Percentiles rank a stretch among this genome's conserved stretches.
These are phyloP conservation scores for Loris lydekkerianus DNA, from an alignment of 2,797 vertebrate genomes.

Conservation along the genomic window DNA sequence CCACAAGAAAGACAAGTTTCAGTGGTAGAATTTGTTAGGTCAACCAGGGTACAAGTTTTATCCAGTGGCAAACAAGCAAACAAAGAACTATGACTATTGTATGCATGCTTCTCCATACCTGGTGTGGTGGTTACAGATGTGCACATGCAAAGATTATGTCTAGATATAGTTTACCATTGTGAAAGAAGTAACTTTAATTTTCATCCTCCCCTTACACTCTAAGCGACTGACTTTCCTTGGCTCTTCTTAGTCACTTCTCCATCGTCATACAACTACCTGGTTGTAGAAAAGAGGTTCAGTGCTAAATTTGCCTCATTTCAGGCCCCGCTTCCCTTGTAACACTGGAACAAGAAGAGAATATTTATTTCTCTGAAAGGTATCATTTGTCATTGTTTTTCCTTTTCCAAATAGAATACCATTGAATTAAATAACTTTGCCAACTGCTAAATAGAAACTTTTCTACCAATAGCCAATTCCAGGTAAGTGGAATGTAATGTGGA, in stretches of 20 bases:
- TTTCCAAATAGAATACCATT: constrained; percentile 51
- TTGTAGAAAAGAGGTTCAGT: neutral
- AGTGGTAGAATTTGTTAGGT: neutral
- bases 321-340: neutral
- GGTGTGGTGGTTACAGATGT: accelerated
- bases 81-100: neutral
- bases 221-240: neutral
- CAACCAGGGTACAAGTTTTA: neutral
- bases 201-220: neutral
- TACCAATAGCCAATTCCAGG: neutral
- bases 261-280: neutral
- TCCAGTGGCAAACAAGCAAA: neutral
- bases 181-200: neutral
- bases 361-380: neutral
- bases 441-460: constrained; percentile 38
- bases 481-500: neutral
- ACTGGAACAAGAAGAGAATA: neutral
- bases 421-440: constrained; percentile 1
- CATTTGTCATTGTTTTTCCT: constrained; percentile 13
- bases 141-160: neutral
- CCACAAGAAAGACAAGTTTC: neutral
- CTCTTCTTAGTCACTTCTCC: neutral
- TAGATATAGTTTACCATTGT: neutral
- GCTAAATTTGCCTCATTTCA: neutral
- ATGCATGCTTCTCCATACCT: neutral